Percentiles rank a stretch among this genome's conserved stretches.
phyloP scores from a whole-genome alignment of 2,797 vertebrate genomes.

The Valencia hispanica region DNA sequence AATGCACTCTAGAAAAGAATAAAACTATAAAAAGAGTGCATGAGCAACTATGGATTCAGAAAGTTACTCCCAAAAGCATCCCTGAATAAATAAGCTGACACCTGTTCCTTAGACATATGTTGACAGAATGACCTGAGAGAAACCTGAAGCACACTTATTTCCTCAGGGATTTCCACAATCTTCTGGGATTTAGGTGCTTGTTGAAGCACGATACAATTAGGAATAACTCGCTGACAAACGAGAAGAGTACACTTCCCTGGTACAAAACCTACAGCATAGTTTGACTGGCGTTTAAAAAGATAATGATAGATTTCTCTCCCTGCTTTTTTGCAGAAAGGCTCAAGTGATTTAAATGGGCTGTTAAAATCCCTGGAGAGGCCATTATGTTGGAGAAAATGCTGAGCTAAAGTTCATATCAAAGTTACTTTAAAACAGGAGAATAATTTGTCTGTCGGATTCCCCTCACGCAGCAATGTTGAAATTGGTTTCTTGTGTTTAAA shows the following conservation, averaged over 20 bases:
- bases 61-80: conserved; percentile 28
- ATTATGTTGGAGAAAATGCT: conserved; percentile 47
- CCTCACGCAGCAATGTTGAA: conserved; percentile 2
- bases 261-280: conserved; percentile 36
- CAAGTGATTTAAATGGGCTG: conserved; percentile 46
- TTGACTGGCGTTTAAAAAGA: conserved; percentile 36
- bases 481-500: conserved; percentile 23
- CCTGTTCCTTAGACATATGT: conserved; percentile 24
- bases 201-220: conserved; percentile 13
- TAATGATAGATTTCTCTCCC: conserved; percentile 47
- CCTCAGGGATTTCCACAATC: conserved; percentile 25
- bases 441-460: conserved; percentile 22
- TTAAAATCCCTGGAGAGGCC: conserved; percentile 50
- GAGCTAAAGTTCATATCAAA: conserved; percentile 49
- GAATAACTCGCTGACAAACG: conserved; percentile 26
- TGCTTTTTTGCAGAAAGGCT: conserved; percentile 53
- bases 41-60: conserved; percentile 42
- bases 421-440: conserved; percentile 36
- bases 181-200: conserved; percentile 17
- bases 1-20: conserved; percentile 8
- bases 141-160: conserved; percentile 11
- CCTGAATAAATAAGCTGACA: conserved; percentile 28
- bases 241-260: conserved; percentile 26
- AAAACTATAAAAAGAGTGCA: neutral
- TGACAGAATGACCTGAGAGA: conserved; percentile 35